Evolutionary conservation across 2,113 vertebrate species (phyloP).

Genomic region (Elaphurus davidianus): DNA sequence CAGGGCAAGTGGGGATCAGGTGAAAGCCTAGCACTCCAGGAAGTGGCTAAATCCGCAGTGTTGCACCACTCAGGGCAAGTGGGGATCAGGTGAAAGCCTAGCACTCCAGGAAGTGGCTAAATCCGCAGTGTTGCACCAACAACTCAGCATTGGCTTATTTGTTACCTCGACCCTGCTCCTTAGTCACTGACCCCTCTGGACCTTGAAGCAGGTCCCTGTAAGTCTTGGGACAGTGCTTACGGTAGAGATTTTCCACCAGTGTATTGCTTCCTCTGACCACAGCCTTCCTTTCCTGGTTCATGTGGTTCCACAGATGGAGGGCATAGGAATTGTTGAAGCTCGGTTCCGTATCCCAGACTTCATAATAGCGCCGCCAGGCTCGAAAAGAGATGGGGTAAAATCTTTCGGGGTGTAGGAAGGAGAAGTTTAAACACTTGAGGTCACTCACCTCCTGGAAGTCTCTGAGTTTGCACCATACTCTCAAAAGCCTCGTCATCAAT

Average conservation of each 20-base stretch:
- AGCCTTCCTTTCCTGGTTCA: conserved; percentile 75
- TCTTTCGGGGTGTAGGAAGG: conserved; percentile 82
- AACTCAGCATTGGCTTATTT: neutral
- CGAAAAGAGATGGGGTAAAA: conserved; percentile 83
- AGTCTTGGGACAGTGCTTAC: conserved; percentile 80
- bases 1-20: neutral
- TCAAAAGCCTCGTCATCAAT: conserved; percentile 83
- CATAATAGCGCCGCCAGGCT: conserved; percentile 80
- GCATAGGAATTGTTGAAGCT: conserved; percentile 81
- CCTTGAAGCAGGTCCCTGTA: conserved; percentile 74
- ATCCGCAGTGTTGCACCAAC: accelerated
- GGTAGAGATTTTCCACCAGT: conserved; percentile 81
- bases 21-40: too few relatives aligned
- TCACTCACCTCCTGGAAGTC: conserved; percentile 77
- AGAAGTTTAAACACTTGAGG: conserved; percentile 80
- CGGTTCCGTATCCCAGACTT: conserved; percentile 78
- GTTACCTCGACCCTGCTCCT: neutral
- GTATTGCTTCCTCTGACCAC: conserved; percentile 80
- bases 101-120: neutral
- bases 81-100: neutral
- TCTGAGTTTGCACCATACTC: conserved; percentile 74
- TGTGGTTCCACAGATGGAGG: conserved; percentile 85
- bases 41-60: accelerated
- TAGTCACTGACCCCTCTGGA: neutral
- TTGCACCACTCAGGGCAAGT: neutral